Evolutionary conservation across 2,113 vertebrate species (phyloP).

Genomic region (Sphaerodactylus townsendi): DNA sequence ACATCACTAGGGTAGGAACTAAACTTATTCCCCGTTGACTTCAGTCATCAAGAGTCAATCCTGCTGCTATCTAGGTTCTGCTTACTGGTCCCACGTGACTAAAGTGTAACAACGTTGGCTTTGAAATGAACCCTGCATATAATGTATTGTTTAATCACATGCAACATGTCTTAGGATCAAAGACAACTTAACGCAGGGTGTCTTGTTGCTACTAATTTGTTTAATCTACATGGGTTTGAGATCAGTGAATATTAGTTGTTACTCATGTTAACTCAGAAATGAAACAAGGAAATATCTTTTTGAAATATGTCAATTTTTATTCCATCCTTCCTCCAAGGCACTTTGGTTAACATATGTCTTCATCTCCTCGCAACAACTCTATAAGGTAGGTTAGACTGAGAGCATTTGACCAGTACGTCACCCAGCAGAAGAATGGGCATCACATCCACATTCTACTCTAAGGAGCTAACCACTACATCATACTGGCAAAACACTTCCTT

Average conservation of each 20-base stretch:
- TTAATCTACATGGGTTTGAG: not conserved
- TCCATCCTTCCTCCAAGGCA: no score
- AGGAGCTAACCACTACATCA: no score
- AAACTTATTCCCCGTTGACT: not conserved
- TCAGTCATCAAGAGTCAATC: not conserved
- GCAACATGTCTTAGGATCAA: not conserved
- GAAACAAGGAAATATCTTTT: not conserved
- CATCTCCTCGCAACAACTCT: no score
- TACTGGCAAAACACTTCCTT: not conserved
- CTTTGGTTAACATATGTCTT: no score
- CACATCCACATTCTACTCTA: no score
- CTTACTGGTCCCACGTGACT: not conserved
- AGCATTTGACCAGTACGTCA: no score
- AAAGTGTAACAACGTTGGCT: not conserved
- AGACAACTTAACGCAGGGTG: not conserved
- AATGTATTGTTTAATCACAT: no score
- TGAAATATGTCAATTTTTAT: rapidly evolving
- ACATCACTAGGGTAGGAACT: not conserved
- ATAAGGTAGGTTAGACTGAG: no score
- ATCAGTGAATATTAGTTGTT: not conserved
- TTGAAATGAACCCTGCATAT: not conserved
- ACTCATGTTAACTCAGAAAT: no score
- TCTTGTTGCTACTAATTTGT: not conserved
- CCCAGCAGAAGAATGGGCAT: no score
- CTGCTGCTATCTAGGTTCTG: not conserved